Evolutionary conservation across 92 coral and sea anemone species (phyloP).

Genomic region (Heteractis magnifica): DNA sequence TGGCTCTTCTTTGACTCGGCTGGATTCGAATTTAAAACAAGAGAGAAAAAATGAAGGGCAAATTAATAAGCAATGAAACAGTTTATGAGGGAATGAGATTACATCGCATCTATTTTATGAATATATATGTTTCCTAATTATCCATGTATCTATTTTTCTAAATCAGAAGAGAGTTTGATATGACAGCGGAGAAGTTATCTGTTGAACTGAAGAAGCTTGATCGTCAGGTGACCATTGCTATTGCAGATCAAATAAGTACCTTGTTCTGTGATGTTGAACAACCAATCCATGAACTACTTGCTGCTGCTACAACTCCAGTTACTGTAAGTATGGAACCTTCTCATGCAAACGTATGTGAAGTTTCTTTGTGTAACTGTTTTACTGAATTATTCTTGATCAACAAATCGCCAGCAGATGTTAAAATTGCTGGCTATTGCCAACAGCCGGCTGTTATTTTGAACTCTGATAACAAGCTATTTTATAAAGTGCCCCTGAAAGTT

Average conservation of each 20-base stretch:
- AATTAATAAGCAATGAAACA: too few species aligned
- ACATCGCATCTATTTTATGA: too few species aligned
- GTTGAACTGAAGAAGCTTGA: slow-evolving; percentile 77
- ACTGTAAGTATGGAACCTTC: slow-evolving; percentile 43
- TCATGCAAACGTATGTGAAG: too few species aligned
- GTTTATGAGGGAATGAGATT: too few species aligned
- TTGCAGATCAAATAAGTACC: slow-evolving; percentile 72
- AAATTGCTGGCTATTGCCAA: too few species aligned
- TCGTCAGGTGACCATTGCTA: slow-evolving; percentile 81
- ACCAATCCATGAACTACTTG: slow-evolving; percentile 77
- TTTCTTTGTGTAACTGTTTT: background rate
- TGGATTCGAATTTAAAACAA: too few species aligned
- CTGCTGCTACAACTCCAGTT: slow-evolving; percentile 73
- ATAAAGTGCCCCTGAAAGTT: too few species aligned
- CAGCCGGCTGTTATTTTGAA: too few species aligned
- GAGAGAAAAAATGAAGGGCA: too few species aligned
- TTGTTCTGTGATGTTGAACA: slow-evolving; percentile 85
- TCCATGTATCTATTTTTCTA: background rate
- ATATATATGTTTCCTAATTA: background rate
- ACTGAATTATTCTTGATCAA: too few species aligned
- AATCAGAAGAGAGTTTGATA: slow-evolving; percentile 67
- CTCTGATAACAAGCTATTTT: background rate
- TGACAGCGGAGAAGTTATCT: slow-evolving; percentile 69
- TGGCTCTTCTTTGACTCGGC: too few species aligned
- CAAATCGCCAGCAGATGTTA: too few species aligned